Evolutionary conservation across 2,113 vertebrate species (phyloP), one percentile per base, ranked within the genome.

Genomic region (Heterotilapia buettikoferi): DNA sequence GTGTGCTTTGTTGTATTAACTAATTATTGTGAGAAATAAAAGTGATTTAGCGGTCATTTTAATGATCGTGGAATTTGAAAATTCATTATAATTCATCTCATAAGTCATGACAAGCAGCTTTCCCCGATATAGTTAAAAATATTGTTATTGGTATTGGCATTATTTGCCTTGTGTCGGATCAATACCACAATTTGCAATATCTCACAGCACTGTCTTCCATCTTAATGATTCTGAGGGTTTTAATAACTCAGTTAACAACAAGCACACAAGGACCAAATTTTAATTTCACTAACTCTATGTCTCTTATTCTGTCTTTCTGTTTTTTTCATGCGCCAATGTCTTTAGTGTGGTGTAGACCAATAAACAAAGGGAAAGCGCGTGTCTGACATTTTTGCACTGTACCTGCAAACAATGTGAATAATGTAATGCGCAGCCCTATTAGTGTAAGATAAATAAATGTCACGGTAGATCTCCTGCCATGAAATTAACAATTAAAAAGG

Each of bases 401-500:
- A 45, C 53, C 66, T 88, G 85, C 21, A 82, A 89, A 86, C 80
- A 93, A 59, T 86, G 83, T 82, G 66, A 86, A 82, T 85, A 50
- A 87, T 91, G 10, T 31, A 56, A 24, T 56, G 53, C n/a, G 4
- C 63, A 80, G n/a, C 71, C 29, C 33, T 9, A 80, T 87, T 82
- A 84, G 63, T 33, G 68, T 79, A 66, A 71, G 45, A 86, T 66
- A 59, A 87, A 66, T 80, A 82, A 68, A 87, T 86, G 82, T 89
- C 84, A 87, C 18, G 24, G 71, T 40, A 57, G 31, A 79, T 85
- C 66, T 89, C 18, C 76, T 61, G 73, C 85, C 80, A 87, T 87
- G 38, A 89, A 86, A 85, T 88, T 45, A 82, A 90, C 82, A 88
- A 87, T 86, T 87, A 86, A 85, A 91, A 50, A 89, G 24, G 14